These are phyloP conservation scores for Cyclura pinguis DNA, from an alignment of 2,797 vertebrate genomes.

Conservation along the genomic window DNA sequence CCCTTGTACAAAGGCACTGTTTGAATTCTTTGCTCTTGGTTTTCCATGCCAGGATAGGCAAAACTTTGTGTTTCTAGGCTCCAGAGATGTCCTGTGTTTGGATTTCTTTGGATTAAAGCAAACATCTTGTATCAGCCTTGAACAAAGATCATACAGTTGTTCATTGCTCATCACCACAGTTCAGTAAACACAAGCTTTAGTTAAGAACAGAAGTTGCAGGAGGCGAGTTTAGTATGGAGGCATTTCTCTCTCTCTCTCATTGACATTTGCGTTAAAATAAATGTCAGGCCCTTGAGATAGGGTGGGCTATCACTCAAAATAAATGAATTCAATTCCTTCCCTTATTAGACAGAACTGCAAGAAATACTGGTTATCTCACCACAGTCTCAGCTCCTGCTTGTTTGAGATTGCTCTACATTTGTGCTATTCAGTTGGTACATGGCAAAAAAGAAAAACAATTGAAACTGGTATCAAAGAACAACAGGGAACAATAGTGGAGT, in stretches of 20 bases:
- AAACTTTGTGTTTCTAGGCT: slow-evolving; percentile 26
- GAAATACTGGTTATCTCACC: background rate
- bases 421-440: background rate
- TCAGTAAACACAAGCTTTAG: slow-evolving; percentile 47
- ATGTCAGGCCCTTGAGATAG: background rate
- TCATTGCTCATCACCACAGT: slow-evolving; percentile 19
- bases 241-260: slow-evolving; percentile 7
- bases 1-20: background rate
- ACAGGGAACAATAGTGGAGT: background rate
- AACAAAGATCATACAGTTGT: slow-evolving; percentile 33
- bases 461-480: background rate
- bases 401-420: background rate
- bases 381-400: background rate
- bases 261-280: slow-evolving; percentile 28
- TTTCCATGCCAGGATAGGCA: slow-evolving; percentile 9
- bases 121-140: slow-evolving; percentile 41
- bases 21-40: background rate
- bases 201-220: slow-evolving; percentile 38
- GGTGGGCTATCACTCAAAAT: slow-evolving; percentile 6
- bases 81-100: slow-evolving; percentile 34
- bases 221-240: slow-evolving; percentile 1
- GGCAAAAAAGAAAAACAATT: background rate
- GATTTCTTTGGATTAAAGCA: slow-evolving; percentile 45
- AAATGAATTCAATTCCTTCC: background rate
- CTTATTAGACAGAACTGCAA: slow-evolving; percentile 8